Evolutionary conservation across 2,113 vertebrate species (phyloP), one percentile per base, ranked within the genome.

Genomic region (Phaethornis superciliosus): DNA sequence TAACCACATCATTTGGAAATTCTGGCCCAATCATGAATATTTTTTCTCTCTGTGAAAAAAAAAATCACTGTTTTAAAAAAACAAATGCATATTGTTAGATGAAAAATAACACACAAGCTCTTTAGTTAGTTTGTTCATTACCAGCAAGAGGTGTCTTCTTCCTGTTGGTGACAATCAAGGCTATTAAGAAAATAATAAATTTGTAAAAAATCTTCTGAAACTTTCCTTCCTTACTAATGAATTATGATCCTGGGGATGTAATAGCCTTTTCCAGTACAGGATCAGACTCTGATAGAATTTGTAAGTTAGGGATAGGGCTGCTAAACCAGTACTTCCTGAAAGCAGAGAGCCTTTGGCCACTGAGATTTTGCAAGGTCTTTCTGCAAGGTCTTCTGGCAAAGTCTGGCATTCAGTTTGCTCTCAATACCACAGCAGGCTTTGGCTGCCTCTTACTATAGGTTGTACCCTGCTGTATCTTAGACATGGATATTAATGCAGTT

Each of bases 391-490:
- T 33, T 67, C 65, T 79, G n/a, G 24, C 60, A 56, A 8, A 19
- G 4, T 55, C 67, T 51, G 56, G 27, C 27, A 1, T 47, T 30
- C 1, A 0, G 5, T 49, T 16, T 12, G 6, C 7, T 68, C 64
- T 55, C 5, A 0, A 12, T 1, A 30, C 14, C 68, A 8, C 35
- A 0, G 0, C 22, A 15, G 51, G 56, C 5, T 46, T 64, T 69
- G 59, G 40, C 55, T 91, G 13, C 54, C 21, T 1, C 30, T n/a
- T 72, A 4, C 63, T 2, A 9, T 4, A 67, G 54, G 32, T 92
- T 49, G 3, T 35, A 20, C 1, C 2, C 7, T 47, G 72, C 58
- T 76, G 44, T 33, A 69, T 23, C 68, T 89, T 59, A 65, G 26
- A 26, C 49, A 40, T 15, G 89, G 64, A 22, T 58, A 51, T n/a